These are phyloP conservation scores for Crotalus horridus DNA, from an alignment of 2,113 vertebrate genomes.

Conservation along the genomic window DNA sequence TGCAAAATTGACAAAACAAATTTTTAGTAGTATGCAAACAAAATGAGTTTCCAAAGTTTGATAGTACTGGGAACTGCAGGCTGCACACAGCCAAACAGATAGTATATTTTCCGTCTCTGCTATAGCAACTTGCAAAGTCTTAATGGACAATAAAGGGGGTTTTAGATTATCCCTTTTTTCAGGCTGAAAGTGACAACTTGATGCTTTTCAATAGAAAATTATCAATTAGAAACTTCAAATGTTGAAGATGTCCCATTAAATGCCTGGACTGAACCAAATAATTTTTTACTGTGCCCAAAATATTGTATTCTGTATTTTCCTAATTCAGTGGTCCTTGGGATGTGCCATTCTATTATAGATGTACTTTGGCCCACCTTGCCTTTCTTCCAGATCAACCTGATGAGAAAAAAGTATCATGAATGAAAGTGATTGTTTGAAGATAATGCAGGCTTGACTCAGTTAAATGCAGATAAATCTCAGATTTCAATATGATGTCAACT, in stretches of 20 bases:
- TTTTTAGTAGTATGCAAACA: neutral
- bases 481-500: neutral
- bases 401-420: neutral
- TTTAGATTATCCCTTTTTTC: neutral
- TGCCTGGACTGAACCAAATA: neutral
- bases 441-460: neutral
- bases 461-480: neutral
- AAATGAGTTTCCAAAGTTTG: neutral
- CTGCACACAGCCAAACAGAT: neutral
- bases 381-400: constrained; percentile 21
- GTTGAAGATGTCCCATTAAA: constrained; percentile 12
- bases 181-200: neutral
- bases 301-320: constrained; percentile 15
- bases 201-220: neutral
- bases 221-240: neutral
- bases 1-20: neutral
- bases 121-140: neutral
- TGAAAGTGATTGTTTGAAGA: neutral
- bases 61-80: neutral
- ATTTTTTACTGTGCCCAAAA: constrained; percentile 20
- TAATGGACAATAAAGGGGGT: neutral
- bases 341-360: constrained; percentile 4
- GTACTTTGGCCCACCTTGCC: neutral
- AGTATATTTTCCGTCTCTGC: too few species aligned
- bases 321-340: neutral